Evolutionary conservation across 2,888 invertebrate species (phyloP).

Genomic region (Lithosia quadra): DNA sequence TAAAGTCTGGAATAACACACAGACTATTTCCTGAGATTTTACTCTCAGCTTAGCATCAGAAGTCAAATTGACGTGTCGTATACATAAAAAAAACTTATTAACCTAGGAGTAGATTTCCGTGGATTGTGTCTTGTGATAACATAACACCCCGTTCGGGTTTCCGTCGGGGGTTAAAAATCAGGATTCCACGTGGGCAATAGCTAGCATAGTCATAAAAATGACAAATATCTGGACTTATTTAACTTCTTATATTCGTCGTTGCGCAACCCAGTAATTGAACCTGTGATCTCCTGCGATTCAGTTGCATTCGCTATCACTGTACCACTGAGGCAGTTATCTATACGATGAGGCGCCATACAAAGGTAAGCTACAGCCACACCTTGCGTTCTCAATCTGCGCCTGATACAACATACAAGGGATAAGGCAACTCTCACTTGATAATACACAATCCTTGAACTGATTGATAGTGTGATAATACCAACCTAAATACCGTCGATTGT

Average conservation of each 20-base stretch:
- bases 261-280: background rate
- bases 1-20: too few species aligned
- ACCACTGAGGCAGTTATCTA: background rate
- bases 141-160: too few species aligned
- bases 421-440: slow-evolving; percentile 18
- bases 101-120: too few species aligned
- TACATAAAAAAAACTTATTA: too few species aligned
- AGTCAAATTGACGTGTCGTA: too few species aligned
- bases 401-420: slow-evolving; percentile 10
- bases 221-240: too few species aligned
- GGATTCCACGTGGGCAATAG: too few species aligned
- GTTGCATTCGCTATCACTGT: background rate
- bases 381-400: slow-evolving; percentile 6
- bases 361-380: slow-evolving; percentile 9
- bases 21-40: too few species aligned
- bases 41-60: too few species aligned
- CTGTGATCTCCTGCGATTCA: background rate
- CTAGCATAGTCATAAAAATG: background rate
- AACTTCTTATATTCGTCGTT: too few species aligned
- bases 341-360: background rate
- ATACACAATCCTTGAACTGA: slow-evolving; percentile 44
- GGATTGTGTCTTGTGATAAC: too few species aligned
- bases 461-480: slow-evolving; percentile 29
- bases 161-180: too few species aligned
- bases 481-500: slow-evolving; percentile 1